A percentile compares a stretch with the other conserved stretches of the same genome.
phyloP scores from a whole-genome alignment of 2,113 vertebrate species.

The Coptodon rendalli region DNA sequence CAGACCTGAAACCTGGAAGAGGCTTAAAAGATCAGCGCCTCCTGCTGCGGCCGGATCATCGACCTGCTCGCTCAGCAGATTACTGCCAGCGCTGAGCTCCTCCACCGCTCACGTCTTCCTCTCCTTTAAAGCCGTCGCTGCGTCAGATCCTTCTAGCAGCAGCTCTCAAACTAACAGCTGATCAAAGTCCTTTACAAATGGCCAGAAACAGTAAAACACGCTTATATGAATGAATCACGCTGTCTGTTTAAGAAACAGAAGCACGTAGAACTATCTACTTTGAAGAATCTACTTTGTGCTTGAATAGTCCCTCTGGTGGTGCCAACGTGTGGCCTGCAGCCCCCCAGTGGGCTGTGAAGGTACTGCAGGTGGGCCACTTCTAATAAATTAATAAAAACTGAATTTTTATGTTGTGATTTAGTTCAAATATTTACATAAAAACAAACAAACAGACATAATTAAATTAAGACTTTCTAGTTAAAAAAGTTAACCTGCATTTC shows the following conservation, averaged over 20 bases:
- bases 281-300: accelerated
- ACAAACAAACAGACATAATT: neutral
- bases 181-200: neutral
- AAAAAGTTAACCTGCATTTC: neutral
- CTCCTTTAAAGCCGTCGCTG: neutral
- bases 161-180: neutral
- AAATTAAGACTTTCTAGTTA: neutral
- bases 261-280: no score
- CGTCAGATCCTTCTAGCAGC: neutral
- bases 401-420: neutral
- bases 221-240: neutral
- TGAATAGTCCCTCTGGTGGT: neutral
- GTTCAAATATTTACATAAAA: neutral
- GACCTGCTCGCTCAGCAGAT: neutral
- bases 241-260: neutral
- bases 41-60: neutral
- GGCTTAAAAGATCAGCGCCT: conserved; percentile 43
- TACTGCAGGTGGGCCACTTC: neutral
- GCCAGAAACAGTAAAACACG: neutral
- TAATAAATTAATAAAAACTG: neutral
- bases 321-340: neutral
- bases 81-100: neutral
- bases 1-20: conserved; percentile 20
- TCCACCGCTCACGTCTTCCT: neutral
- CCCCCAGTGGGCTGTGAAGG: neutral